phyloP scores from a whole-genome alignment of 2,113 vertebrate species.

The Hyla sarda region DNA sequence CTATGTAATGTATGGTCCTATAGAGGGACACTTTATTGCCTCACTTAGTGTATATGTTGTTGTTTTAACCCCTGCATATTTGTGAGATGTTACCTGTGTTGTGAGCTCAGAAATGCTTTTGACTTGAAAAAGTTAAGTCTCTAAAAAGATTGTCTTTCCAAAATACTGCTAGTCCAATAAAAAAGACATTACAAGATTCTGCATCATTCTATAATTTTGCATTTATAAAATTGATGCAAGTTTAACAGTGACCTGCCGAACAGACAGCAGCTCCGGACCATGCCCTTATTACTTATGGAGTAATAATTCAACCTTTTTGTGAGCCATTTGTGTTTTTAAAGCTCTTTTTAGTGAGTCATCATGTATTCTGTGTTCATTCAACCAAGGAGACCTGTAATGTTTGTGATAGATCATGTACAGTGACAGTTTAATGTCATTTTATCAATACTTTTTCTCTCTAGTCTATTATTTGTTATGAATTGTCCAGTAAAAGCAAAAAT shows the following conservation, averaged over 20 bases:
- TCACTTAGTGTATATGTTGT: no score
- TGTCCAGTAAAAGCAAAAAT: slow-evolving; percentile 43
- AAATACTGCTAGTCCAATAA: no score
- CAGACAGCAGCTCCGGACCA: neutral
- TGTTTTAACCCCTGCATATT: no score
- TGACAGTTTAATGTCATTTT: slow-evolving; percentile 54
- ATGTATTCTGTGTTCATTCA: slow-evolving; percentile 46
- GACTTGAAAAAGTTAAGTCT: no score
- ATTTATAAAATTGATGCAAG: neutral
- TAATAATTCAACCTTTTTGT: slow-evolving; percentile 47
- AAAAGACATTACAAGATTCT: no score
- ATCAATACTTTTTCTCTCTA: slow-evolving; percentile 48
- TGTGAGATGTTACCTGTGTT: no score
- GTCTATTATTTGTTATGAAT: slow-evolving; percentile 55
- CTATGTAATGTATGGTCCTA: no score
- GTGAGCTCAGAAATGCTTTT: no score
- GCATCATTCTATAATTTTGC: no score
- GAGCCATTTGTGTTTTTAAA: slow-evolving; percentile 19
- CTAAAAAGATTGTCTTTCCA: no score
- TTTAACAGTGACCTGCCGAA: slow-evolving; percentile 2
- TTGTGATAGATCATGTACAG: slow-evolving; percentile 50
- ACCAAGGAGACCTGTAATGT: slow-evolving; percentile 39
- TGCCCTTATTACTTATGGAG: slow-evolving; percentile 30
- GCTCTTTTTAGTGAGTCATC: slow-evolving; percentile 29
- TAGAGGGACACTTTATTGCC: no score